These are phyloP conservation scores for Orchesella cincta DNA, from an alignment of 1,140 invertebrate species.

Conservation along the genomic window DNA sequence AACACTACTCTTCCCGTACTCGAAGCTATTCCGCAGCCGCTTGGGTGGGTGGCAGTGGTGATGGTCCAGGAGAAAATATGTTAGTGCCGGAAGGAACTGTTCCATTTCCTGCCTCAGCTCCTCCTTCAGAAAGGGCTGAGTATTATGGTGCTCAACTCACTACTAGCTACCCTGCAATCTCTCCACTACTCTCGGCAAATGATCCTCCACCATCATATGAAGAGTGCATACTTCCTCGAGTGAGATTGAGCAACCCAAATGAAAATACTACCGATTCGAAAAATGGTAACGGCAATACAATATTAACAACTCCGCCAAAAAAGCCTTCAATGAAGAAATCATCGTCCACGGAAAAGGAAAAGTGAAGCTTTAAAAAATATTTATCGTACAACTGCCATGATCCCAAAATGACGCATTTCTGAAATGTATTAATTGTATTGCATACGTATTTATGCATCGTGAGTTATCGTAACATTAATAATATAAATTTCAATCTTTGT, in stretches of 20 bases:
- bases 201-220: not conserved
- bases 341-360: not conserved
- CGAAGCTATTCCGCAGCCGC: not conserved
- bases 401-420: too few relatives aligned
- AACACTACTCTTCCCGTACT: not conserved
- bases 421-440: too few relatives aligned
- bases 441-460: too few relatives aligned
- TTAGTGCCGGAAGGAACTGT: not conserved
- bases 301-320: not conserved
- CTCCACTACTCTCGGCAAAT: not conserved
- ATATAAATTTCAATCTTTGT: too few relatives aligned
- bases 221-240: conserved; percentile 1
- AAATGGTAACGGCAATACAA: not conserved
- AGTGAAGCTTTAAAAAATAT: not conserved
- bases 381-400: too few relatives aligned
- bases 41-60: not conserved
- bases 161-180: not conserved
- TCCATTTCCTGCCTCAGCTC: not conserved
- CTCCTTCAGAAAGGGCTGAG: not conserved
- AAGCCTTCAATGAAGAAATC: not conserved
- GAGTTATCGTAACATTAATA: too few relatives aligned
- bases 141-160: not conserved
- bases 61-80: not conserved
- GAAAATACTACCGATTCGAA: not conserved
- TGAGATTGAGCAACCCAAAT: not conserved